Evolutionary conservation across 2,888 invertebrate species (phyloP), one percentile per base, ranked within the genome.

Genomic region (Dicyrtoma fusca): DNA sequence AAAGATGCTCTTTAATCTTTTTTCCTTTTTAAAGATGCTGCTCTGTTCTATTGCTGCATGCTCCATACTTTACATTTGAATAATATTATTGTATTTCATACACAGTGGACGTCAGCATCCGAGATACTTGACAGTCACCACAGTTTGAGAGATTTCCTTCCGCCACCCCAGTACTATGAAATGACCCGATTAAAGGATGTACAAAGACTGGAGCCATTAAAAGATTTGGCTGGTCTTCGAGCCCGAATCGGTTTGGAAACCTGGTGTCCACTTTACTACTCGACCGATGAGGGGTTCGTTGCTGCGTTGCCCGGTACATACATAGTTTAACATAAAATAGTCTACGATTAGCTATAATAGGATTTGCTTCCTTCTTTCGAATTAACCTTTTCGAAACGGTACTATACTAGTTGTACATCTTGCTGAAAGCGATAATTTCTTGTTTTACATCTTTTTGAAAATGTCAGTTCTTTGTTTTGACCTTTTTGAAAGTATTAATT

Each of bases 91-190:
- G n/a, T n/a, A n/a, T n/a, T n/a, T n/a, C n/a, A 34, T 34, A 8
- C 34, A 34, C 19, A 57, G 57, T 57, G 57, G 57, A 5, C 19
- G 14, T 23, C 19, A 2, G 57, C 57, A 14, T 14, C 17, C 19
- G 57, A 57, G 3, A 57, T 57, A 21, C 14, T 57, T 6, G 14
- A 14, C 14, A 57, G 23, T 17, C 19, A 34, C 34, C 34, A 34
- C 8, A 34, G 34, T 8, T 5, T 34, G 23, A 5, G 13, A 57
- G 13, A 21, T 6, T 57, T 57, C 57, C 4, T 57, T 11, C 57
- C 57, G 19, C 14, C 57, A 14, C 57, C 57, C 17, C 57, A 57
- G 13, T 57, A 11, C 23, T 57, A 57, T 57, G 57, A 57, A 23
- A 57, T 57, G 57, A 57, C 57, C 4, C 2, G 57, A 23, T 23